Base-by-base conservation (phyloP, 2,888 invertebrate species). In the Altica lythri region DNA sequence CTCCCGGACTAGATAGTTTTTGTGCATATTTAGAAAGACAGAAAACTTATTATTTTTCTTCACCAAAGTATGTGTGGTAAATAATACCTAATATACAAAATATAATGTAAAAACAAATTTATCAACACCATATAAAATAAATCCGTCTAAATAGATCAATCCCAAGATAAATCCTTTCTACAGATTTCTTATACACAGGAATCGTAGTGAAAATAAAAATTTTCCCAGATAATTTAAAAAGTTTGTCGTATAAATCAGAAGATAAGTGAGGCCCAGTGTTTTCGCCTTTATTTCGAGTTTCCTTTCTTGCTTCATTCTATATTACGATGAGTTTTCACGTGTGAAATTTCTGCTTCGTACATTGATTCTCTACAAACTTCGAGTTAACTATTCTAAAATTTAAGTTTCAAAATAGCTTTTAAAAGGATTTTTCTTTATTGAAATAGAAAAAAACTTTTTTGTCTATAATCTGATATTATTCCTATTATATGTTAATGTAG, bases 171-270 rank as follows among this genome's bases (percentile, higher is more conserved):
- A 50, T 46, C 44, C 29, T 35, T 35, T 35, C 44, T 50, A 50
- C 50, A 50, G 13, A 17, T 17, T 45, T 10, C 35, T 40, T 55
- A 50, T 34, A 55, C 55, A 55, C 46, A 17, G 42, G 50, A 55
- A 50, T 50, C 43, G 44, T 45, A n/a, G 8, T 19, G 50, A 44
- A 50, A 55, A 55, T 50, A 55, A 50, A 46, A 55, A 55, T 34
- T 45, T 25, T 34, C 12, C 17, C 34, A 43, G 55, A 55, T 55
- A 55, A 55, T 55, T 55, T 55, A 50, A 55, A 55, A 55, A 55
- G 44, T 55, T 55, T 35, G 19, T 19, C 22, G 29, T 50, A 50
- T 55, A 50, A 55, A 55, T 55, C 55, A 50, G 55, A 46, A 35
- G 45, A 46, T 50, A 55, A 55, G 50, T 50, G 50, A 50, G 50